phyloP scores from a whole-genome alignment of 2,113 vertebrate genomes.

The Nesogale talazaci region DNA sequence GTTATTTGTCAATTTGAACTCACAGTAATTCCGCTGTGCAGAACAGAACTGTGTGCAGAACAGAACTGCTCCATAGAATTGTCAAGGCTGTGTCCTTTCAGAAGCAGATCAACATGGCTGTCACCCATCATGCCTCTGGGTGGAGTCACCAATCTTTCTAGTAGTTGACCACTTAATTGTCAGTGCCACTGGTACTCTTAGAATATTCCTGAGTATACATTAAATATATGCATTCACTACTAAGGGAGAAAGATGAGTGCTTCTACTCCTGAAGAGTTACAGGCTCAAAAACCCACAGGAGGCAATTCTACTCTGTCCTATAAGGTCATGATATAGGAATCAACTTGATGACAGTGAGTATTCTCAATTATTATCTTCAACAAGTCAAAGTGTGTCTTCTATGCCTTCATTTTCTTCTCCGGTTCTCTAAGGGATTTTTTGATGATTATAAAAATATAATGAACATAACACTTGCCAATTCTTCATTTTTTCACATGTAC shows the following conservation, averaged over 20 bases:
- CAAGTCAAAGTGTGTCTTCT: too few species aligned
- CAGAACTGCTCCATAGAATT: neutral
- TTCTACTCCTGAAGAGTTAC: too few species aligned
- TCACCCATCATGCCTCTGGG: neutral
- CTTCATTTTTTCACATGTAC: too few species aligned
- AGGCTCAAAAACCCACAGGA: too few species aligned
- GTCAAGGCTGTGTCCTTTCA: neutral
- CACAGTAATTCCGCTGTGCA: neutral
- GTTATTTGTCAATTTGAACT: neutral
- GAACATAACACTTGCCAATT: too few species aligned
- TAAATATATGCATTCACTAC: slow-evolving; percentile 1
- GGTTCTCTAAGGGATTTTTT: too few species aligned
- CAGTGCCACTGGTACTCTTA: neutral
- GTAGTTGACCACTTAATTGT: neutral
- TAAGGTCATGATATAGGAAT: neutral
- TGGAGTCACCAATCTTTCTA: neutral
- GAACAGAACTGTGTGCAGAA: neutral
- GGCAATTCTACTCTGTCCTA: neutral
- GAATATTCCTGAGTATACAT: neutral
- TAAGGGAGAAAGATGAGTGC: too few species aligned
- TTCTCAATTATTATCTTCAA: too few species aligned
- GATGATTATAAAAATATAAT: too few species aligned
- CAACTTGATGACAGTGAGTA: neutral
- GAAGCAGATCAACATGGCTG: neutral
- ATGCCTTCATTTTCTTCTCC: too few species aligned